Base-by-base conservation (phyloP, 1,140 invertebrate genomes). In the Formica selysi region DNA sequence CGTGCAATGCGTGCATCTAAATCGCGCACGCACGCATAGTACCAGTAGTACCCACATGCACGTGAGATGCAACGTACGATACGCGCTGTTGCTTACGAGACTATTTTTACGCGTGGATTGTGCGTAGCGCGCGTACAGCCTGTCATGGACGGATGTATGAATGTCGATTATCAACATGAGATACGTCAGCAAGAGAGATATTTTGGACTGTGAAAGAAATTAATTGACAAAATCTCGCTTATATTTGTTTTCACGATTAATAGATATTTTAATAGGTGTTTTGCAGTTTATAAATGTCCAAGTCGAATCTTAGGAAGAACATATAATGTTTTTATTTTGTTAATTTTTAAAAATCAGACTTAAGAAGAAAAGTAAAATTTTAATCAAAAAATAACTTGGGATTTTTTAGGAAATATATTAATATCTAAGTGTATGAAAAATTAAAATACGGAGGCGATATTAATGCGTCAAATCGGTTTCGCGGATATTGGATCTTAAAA, bases 51-150 rank as follows among this genome's bases (percentile, higher is more conserved):
- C 6, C n/a, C 32, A 11, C 38, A 32, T 64, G 62, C 65, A 57
- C 73, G 79, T 71, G 76, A 91, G 88, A 91, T 91, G 81, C 76
- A 62, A 78, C 65, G 73, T 65, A 61, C 87, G 88, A 89, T 89
- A 76, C 54, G 54, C 78, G 54, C 29, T 51, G 70, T 38, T 76
- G 64, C 79, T 90, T 87, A 89, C 79, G 86, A 91, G 86, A 89
- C 89, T 89, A 87, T 91, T 90, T 85, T 90, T 85, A 54, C 83
- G 48, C 78, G 74, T 68, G 48, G 74, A 62, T 85, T 81, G 86
- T 44, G 73, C 19, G 54, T 19, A 1, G 73, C 57, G 78, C 11
- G 59, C 65, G 51, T 16, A 62, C 29, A 29, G 10, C 41, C 71
- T 62, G 51, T 61, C 65, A 61, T n/a, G 22, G n/a, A 11, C 44